Conservation (phyloP, 2,113 vertebrate genomes). For the Urocitellus parryii region DNA sequence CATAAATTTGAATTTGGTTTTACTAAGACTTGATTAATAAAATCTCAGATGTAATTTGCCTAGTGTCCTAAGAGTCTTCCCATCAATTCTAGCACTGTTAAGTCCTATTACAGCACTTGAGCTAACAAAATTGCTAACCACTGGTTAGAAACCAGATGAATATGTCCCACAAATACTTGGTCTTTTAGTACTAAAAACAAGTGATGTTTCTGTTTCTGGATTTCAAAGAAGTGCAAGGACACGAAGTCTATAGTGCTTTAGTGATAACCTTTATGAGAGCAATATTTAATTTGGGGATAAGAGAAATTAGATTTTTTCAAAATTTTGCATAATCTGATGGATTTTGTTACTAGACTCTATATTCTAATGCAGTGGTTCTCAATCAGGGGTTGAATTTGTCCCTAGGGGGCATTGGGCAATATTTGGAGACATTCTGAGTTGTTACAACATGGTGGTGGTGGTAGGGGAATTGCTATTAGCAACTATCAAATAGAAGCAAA, state of each 20-base stretch:
- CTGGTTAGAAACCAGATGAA: background rate
- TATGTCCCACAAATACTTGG: background rate
- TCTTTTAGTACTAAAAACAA: background rate
- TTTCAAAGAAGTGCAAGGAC: background rate
- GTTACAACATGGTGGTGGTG: background rate
- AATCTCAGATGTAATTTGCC: slow-evolving; percentile 20
- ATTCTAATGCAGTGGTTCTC: background rate
- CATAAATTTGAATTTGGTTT: slow-evolving; percentile 23
- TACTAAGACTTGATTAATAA: background rate
- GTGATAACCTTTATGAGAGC: background rate
- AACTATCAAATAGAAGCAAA: background rate
- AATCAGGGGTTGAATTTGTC: background rate
- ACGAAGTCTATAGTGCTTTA: slow-evolving; percentile 6
- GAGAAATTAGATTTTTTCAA: slow-evolving; percentile 14
- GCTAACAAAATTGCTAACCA: background rate
- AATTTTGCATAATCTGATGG: background rate
- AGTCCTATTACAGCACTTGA: background rate
- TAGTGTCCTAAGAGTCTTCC: background rate
- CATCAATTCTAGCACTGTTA: background rate
- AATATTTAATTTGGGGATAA: background rate
- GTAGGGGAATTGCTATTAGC: background rate
- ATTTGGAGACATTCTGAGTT: background rate
- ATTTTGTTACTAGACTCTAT: background rate
- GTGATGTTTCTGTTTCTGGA: background rate
- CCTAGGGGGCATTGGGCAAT: background rate